phyloP scores from a whole-genome alignment of 2,888 invertebrate species.

The Abscondita cerata region DNA sequence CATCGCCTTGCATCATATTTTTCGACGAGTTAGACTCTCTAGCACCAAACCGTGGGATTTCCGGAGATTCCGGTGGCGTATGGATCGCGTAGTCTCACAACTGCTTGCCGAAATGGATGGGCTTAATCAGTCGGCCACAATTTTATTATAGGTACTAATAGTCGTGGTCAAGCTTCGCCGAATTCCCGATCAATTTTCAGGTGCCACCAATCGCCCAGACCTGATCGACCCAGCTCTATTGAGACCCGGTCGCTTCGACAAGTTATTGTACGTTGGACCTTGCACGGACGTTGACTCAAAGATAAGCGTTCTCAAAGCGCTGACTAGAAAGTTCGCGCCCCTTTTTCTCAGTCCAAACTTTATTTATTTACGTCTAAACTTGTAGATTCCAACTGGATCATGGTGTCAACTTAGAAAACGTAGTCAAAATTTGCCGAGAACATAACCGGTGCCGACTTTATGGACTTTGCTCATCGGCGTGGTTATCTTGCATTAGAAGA shows the following conservation, averaged over 20 bases:
- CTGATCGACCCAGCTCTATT: constrained; percentile 96
- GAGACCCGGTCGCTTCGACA: constrained; percentile 87
- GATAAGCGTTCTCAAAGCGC: constrained; percentile 80
- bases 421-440: constrained; percentile 73
- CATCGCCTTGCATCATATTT: constrained; percentile 95
- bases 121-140: constrained; percentile 62
- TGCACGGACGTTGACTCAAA: constrained; percentile 80
- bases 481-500: constrained; percentile 72
- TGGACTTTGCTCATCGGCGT: constrained; percentile 79
- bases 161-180: not conserved
- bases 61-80: constrained; percentile 98
- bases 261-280: constrained; percentile 89
- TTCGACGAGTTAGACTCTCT: constrained; percentile 97
- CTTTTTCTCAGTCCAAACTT: not conserved
- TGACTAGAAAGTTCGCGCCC: constrained; percentile 75
- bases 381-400: constrained; percentile 71
- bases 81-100: constrained; percentile 97
- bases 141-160: constrained; percentile 60
- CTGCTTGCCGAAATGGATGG: constrained; percentile 96
- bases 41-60: constrained; percentile 92
- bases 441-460: constrained; percentile 93
- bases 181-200: constrained; percentile 54
- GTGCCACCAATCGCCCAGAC: constrained; percentile 98
- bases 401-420: constrained; percentile 67
- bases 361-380: no score